These are phyloP conservation scores for Aphyosemion australe DNA, from an alignment of 2,113 vertebrate genomes.

Conservation along the genomic window DNA sequence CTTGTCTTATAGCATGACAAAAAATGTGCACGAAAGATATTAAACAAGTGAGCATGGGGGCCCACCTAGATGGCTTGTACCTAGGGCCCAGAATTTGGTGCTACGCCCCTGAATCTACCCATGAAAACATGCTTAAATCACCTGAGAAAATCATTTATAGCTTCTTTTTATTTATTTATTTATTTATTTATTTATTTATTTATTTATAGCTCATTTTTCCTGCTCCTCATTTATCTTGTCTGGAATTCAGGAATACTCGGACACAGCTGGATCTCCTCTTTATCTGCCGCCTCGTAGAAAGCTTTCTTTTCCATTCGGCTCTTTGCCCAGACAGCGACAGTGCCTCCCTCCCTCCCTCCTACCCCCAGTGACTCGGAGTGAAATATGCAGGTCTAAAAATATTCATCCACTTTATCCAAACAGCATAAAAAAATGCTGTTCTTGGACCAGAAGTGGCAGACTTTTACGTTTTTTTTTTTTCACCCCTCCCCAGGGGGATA, in stretches of 20 bases:
- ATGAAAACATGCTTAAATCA: not conserved
- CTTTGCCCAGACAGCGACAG: constrained; percentile 72
- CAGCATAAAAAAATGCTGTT: constrained; percentile 66
- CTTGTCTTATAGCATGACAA: no score
- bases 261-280: constrained; percentile 69
- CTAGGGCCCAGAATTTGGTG: no score
- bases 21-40: no score
- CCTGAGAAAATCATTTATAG: no score
- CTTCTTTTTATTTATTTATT: not conserved
- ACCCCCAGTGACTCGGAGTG: constrained; percentile 61
- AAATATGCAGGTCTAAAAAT: constrained; percentile 82
- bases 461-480: constrained; percentile 1
- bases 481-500: constrained; percentile 15
- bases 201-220: constrained; percentile 8
- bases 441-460: constrained; percentile 61
- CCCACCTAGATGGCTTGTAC: no score
- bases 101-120: no score
- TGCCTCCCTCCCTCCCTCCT: constrained; percentile 23
- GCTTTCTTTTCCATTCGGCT: constrained; percentile 73
- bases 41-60: no score
- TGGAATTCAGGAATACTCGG: constrained; percentile 50
- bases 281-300: constrained; percentile 56
- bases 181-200: constrained; percentile 2
- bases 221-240: constrained; percentile 35
- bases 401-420: constrained; percentile 76